Evolutionary conservation across 2,113 vertebrate genomes (phyloP).

Genomic region (Psophia crepitans): DNA sequence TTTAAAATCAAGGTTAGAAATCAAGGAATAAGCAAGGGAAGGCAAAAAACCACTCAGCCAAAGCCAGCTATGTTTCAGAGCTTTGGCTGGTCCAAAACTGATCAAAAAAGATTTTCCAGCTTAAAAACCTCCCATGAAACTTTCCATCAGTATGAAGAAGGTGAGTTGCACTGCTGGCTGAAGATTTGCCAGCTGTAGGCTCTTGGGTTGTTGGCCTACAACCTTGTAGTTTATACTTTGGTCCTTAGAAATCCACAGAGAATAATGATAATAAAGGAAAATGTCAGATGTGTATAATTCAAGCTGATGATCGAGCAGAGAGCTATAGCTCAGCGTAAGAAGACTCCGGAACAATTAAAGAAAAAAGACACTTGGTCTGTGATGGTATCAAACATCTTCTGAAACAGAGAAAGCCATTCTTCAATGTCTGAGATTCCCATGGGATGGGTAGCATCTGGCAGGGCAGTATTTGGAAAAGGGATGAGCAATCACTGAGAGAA

Average conservation of each 20-base stretch:
- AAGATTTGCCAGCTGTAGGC: not conserved
- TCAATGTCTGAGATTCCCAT: not conserved
- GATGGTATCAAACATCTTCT: not conserved
- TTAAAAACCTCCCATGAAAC: not conserved
- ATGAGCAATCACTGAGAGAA: not conserved
- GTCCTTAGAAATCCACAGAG: not conserved
- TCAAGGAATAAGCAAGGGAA: not conserved
- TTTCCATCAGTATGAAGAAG: not conserved
- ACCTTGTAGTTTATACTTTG: not conserved
- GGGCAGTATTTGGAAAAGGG: not conserved
- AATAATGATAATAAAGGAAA: not conserved
- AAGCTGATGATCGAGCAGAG: not conserved
- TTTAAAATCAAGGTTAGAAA: not conserved
- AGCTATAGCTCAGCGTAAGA: not conserved
- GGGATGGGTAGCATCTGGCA: not conserved
- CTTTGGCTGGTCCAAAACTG: not conserved
- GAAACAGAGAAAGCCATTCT: not conserved
- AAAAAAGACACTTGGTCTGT: not conserved
- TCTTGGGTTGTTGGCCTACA: not conserved
- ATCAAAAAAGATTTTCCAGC: not conserved
- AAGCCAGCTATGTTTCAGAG: not conserved
- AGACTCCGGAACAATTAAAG: not conserved
- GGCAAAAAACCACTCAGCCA: not conserved
- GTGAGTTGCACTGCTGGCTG: not conserved
- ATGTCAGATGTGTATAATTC: not conserved